Percentiles rank a stretch among this genome's conserved stretches.
Evolutionary conservation across 1,140 invertebrate genomes (phyloP).

Genomic region (Phymastichus coffea): DNA sequence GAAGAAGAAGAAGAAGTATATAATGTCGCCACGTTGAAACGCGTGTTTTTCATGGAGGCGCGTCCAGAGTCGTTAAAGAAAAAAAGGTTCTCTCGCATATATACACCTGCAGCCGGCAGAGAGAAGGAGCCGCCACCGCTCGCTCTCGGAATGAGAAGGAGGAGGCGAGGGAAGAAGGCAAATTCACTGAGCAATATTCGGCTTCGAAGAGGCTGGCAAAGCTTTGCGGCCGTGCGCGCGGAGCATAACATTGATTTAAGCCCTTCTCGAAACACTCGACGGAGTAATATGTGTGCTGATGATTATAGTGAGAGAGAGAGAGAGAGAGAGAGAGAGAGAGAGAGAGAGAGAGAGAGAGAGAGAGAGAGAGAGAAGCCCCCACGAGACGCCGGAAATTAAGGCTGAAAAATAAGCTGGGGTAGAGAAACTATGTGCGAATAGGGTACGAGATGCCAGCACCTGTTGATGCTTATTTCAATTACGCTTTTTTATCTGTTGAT

Average conservation of each 20-base stretch:
- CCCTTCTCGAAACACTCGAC: conserved; percentile 21
- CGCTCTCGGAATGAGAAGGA: neutral
- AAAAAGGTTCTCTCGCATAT: neutral
- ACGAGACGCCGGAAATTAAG: conserved; percentile 4
- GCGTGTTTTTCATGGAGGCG: conserved; percentile 13
- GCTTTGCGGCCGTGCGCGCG: conserved; percentile 9
- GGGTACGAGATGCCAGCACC: neutral
- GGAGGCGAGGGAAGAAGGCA: conserved; percentile 9
- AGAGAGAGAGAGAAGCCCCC: neutral
- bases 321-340: neutral
- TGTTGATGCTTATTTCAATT: too few species aligned
- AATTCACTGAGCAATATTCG: conserved; percentile 25
- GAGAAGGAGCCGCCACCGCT: neutral
- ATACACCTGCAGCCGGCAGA: neutral
- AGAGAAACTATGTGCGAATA: neutral
- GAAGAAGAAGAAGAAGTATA: too few species aligned
- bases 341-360: neutral
- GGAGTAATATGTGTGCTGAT: conserved; percentile 26
- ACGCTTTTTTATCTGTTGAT: too few species aligned
- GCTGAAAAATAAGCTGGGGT: neutral
- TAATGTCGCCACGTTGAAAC: too few species aligned
- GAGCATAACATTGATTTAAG: conserved; percentile 32
- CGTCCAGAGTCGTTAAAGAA: conserved; percentile 3
- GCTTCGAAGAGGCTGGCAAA: conserved; percentile 3
- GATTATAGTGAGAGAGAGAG: conserved; percentile 28